These are phyloP conservation scores for Sebastes steindachneri DNA, from an alignment of 2,797 vertebrate species.

Conservation along the genomic window DNA sequence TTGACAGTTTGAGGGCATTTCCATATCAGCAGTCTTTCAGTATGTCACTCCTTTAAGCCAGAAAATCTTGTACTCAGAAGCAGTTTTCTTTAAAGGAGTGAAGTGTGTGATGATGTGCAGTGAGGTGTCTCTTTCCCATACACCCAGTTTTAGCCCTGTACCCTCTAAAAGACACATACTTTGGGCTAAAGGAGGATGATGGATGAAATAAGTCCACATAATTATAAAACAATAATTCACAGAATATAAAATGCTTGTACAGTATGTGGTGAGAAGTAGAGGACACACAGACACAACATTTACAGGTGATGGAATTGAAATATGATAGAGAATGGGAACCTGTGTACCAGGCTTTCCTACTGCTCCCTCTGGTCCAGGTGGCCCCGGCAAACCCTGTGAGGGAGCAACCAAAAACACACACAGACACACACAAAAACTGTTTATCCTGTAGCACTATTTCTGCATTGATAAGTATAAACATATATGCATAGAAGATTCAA, in stretches of 20 bases:
- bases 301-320: constrained; percentile 78
- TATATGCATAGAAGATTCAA: too few relatives aligned
- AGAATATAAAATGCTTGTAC: not conserved
- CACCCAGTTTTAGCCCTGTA: not conserved
- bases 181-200: not conserved
- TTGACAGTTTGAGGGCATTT: constrained; percentile 33
- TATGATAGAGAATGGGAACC: constrained; percentile 93
- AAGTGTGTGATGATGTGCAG: not conserved
- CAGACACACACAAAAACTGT: not conserved
- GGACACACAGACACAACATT: constrained; percentile 17
- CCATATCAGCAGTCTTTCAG: not conserved
- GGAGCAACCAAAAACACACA: constrained; percentile 34
- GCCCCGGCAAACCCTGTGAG: constrained; percentile 85
- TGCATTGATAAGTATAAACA: too few relatives aligned
- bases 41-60: not conserved
- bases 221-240: not conserved
- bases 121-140: not conserved
- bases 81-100: not conserved
- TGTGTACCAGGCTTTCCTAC: constrained; percentile 99
- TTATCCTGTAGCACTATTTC: not conserved
- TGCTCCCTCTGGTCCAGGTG: constrained; percentile 84
- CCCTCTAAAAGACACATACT: not conserved
- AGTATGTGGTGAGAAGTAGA: not conserved
- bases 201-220: not conserved
- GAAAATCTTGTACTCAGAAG: not conserved